A percentile compares a stretch with the other conserved stretches of the same genome.
These are phyloP conservation scores for Neomicropteryx cornuta DNA, from an alignment of 1,140 invertebrate genomes.

Conservation along the genomic window DNA sequence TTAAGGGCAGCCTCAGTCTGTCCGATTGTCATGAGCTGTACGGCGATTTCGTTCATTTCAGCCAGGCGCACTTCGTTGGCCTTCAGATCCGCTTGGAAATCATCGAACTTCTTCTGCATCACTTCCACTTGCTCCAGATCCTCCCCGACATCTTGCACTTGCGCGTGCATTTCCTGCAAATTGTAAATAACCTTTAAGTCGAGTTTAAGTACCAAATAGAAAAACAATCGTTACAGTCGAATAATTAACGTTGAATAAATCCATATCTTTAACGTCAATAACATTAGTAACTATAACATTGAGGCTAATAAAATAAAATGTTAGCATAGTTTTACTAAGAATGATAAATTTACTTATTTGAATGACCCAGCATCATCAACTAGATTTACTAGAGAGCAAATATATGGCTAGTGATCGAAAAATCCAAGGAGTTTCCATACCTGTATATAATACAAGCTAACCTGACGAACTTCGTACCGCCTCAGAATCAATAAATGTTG, in stretches of 20 bases:
- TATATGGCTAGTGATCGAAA: too few species aligned
- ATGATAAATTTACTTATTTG: too few species aligned
- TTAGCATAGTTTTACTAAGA: conserved; percentile 4
- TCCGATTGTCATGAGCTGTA: conserved; percentile 89
- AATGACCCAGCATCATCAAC: too few species aligned
- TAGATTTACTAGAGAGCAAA: too few species aligned
- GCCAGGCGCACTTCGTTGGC: conserved; percentile 94
- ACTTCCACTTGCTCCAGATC: conserved; percentile 98
- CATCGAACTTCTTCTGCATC: conserved; percentile 99
- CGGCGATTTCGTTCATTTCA: conserved; percentile 95
- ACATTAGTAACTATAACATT: conserved; percentile 1
- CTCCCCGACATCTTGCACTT: conserved; percentile 92
- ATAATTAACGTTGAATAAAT: too few species aligned
- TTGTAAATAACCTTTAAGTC: conserved; percentile 1
- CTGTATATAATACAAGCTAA: too few species aligned
- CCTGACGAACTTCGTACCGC: too few species aligned
- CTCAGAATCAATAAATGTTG: too few species aligned
- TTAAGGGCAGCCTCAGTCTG: conserved; percentile 97
- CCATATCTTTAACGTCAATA: conserved; percentile 4
- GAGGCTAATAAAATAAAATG: neutral
- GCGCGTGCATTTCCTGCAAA: conserved; percentile 63
- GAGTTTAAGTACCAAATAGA: conserved; percentile 4
- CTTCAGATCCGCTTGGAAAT: conserved; percentile 95
- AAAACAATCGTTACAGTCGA: conserved; percentile 1
- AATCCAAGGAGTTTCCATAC: too few species aligned